These are phyloP conservation scores for Caenorhabditis virilis DNA, from an alignment of 2,888 invertebrate species.

Conservation along the genomic window DNA sequence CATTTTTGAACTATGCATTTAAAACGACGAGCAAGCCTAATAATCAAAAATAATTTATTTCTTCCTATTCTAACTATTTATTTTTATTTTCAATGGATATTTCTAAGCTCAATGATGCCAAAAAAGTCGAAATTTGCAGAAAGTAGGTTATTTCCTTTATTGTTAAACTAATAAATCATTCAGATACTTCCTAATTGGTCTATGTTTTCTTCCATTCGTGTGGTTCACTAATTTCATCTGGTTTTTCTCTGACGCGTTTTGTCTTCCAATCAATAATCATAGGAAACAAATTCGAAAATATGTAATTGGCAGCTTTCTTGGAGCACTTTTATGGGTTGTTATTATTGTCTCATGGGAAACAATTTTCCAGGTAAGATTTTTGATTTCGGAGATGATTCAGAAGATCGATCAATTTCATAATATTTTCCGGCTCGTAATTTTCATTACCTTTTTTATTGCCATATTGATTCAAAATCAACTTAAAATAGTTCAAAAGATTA, in stretches of 20 bases:
- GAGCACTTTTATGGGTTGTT: constrained; percentile 37
- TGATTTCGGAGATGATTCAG: no score
- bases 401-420: no score
- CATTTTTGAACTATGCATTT: constrained; percentile 1
- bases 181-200: constrained; percentile 49
- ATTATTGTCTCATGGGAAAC: constrained; percentile 42
- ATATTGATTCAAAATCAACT: neutral
- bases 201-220: constrained; percentile 40
- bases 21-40: neutral
- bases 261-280: constrained; percentile 25
- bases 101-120: constrained; percentile 33
- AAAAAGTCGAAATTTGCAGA: constrained; percentile 42
- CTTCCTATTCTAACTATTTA: neutral
- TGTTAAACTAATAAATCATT: no score
- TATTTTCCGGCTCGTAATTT: no score
- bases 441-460: neutral
- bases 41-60: neutral
- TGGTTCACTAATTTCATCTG: constrained; percentile 47
- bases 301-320: constrained; percentile 35
- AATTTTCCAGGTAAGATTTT: constrained; percentile 41
- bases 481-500: no score
- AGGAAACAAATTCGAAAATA: constrained; percentile 42
- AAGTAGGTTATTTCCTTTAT: constrained; percentile 23
- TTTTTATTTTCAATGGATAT: constrained; percentile 31
- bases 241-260: constrained; percentile 50